phyloP scores from a whole-genome alignment of 1,140 invertebrate genomes.

The Cydia fagiglandana region DNA sequence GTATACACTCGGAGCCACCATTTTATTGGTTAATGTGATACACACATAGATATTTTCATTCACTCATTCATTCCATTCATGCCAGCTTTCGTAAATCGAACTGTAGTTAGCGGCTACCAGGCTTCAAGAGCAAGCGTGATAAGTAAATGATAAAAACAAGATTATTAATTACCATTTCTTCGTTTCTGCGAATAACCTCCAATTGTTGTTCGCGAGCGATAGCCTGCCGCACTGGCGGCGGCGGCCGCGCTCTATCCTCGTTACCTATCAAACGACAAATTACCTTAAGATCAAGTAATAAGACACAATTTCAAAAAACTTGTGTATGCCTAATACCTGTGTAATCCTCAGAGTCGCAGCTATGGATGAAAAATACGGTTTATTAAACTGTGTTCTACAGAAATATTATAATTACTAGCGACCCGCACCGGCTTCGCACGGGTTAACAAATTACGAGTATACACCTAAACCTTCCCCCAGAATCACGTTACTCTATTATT shows the following conservation, averaged over 20 bases:
- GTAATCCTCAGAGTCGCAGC: neutral
- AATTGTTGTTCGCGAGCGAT: conserved; percentile 62
- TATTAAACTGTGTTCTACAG: neutral
- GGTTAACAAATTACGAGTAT: too few species aligned
- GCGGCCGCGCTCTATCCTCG: conserved; percentile 50
- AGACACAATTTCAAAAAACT: neutral
- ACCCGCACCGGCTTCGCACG: too few species aligned
- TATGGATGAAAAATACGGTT: neutral
- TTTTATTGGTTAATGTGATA: too few species aligned
- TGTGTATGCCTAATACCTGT: neutral
- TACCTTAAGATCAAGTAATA: neutral
- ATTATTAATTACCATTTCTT: conserved; percentile 58
- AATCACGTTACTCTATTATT: too few species aligned
- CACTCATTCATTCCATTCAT: too few species aligned
- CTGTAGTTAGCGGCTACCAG: too few species aligned
- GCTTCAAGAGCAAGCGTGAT: too few species aligned
- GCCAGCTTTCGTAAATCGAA: too few species aligned
- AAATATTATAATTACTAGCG: too few species aligned
- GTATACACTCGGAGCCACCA: too few species aligned
- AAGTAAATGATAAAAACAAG: neutral
- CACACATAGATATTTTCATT: too few species aligned
- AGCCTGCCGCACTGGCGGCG: conserved; percentile 57
- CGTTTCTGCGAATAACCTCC: conserved; percentile 60
- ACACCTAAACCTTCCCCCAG: too few species aligned
- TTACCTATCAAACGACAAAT: conserved; percentile 43